phyloP scores from a whole-genome alignment of 2,888 invertebrate genomes.

The Tinea trinotella region DNA sequence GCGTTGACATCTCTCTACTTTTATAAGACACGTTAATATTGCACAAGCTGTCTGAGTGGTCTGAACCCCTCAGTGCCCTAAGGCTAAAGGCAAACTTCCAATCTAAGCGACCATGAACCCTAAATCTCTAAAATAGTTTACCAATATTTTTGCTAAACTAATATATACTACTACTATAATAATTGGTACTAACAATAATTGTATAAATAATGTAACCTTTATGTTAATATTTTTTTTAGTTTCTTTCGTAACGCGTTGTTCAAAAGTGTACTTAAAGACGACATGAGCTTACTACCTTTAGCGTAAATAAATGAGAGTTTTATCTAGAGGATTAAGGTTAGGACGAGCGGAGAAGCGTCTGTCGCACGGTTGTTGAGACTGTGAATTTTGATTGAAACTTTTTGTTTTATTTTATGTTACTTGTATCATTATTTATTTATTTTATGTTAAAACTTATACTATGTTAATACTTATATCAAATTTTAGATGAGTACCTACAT shows the following conservation, averaged over 20 bases:
- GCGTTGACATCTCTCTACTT: constrained; percentile 3
- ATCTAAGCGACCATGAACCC: background rate
- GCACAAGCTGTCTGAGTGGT: constrained; percentile 18
- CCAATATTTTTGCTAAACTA: no score
- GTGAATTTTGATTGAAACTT: no score
- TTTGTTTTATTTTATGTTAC: no score
- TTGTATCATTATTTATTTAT: no score
- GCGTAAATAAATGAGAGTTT: background rate
- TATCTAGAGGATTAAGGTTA: background rate
- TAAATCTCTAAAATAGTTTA: no score
- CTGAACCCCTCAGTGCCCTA: background rate
- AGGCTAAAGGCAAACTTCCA: background rate
- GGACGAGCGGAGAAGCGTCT: background rate
- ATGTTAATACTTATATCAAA: no score
- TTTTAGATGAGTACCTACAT: no score
- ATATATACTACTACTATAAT: no score
- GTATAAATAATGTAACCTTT: no score
- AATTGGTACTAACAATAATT: no score
- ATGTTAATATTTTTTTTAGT: background rate
- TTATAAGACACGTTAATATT: constrained; percentile 15
- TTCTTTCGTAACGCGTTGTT: background rate
- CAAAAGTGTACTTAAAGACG: background rate
- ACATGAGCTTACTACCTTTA: background rate
- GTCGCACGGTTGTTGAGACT: background rate
- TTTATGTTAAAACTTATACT: no score